Evolutionary conservation across 2,888 invertebrate species (phyloP).

Genomic region (Falcaria lacertinaria): DNA sequence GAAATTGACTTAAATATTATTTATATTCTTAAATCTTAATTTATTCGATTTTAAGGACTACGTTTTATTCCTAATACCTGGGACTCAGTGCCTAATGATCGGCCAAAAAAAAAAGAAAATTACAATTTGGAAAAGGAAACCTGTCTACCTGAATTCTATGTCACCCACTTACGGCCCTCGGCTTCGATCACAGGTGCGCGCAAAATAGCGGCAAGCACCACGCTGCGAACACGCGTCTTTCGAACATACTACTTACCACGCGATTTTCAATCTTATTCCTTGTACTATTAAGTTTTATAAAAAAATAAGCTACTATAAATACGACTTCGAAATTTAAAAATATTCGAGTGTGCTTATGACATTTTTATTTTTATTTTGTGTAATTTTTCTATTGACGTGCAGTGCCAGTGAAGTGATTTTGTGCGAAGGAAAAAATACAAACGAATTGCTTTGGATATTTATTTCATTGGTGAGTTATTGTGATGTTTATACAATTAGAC

Average conservation of each 20-base stretch:
- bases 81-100: not conserved
- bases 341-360: conserved; percentile 12
- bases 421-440: conserved; percentile 13
- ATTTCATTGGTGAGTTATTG: conserved; percentile 9
- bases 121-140: conserved; percentile 25
- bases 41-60: no score
- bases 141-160: conserved; percentile 40
- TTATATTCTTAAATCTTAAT: no score
- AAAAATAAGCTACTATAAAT: conserved; percentile 8
- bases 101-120: conserved; percentile 11
- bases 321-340: not conserved
- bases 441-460: conserved; percentile 4
- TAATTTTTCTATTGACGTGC: not conserved
- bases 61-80: not conserved
- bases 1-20: no score
- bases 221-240: conserved; percentile 55
- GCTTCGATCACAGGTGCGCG: conserved; percentile 47
- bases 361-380: conserved; percentile 2
- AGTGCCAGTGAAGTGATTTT: conserved; percentile 23
- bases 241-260: conserved; percentile 12
- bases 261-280: conserved; percentile 30
- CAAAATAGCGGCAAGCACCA: conserved; percentile 61
- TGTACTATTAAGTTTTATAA: conserved; percentile 9
- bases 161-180: conserved; percentile 45
- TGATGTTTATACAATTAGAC: no score